Conservation (phyloP, 2,888 invertebrate species). For the Scaptomyza caliginosa region DNA sequence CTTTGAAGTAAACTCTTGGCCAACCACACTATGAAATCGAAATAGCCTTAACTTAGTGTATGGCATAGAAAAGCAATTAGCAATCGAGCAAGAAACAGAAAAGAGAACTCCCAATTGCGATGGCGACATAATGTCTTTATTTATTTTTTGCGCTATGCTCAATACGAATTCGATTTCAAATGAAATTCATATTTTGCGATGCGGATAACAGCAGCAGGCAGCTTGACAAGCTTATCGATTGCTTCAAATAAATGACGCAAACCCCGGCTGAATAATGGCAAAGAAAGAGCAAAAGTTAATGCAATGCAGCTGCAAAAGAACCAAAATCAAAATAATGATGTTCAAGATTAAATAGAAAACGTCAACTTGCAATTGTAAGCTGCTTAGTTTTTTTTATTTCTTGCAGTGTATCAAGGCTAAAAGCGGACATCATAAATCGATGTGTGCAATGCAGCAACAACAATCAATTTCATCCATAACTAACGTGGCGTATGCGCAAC, state of each 20-base stretch:
- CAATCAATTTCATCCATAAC: slow-evolving; percentile 20
- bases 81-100: background rate
- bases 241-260: slow-evolving; percentile 70
- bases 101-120: background rate
- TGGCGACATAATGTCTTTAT: slow-evolving; percentile 71
- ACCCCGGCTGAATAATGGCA: too few species aligned
- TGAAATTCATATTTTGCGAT: slow-evolving; percentile 71
- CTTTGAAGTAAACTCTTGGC: too few species aligned
- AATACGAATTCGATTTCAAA: slow-evolving; percentile 74
- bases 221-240: slow-evolving; percentile 59
- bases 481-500: slow-evolving; percentile 41
- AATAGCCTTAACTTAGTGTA: background rate
- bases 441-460: slow-evolving; percentile 30
- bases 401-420: slow-evolving; percentile 16
- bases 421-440: slow-evolving; percentile 67
- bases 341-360: slow-evolving; percentile 10
- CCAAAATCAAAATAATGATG: slow-evolving; percentile 2
- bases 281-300: background rate
- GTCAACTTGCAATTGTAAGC: background rate
- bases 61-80: slow-evolving; percentile 48
- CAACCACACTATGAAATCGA: background rate
- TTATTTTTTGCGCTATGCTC: slow-evolving; percentile 35
- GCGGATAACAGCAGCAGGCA: slow-evolving; percentile 8
- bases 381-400: background rate
- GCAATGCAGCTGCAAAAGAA: background rate